Evolutionary conservation across 2,113 vertebrate species (phyloP).

Genomic region (Neodon shergylaensis): DNA sequence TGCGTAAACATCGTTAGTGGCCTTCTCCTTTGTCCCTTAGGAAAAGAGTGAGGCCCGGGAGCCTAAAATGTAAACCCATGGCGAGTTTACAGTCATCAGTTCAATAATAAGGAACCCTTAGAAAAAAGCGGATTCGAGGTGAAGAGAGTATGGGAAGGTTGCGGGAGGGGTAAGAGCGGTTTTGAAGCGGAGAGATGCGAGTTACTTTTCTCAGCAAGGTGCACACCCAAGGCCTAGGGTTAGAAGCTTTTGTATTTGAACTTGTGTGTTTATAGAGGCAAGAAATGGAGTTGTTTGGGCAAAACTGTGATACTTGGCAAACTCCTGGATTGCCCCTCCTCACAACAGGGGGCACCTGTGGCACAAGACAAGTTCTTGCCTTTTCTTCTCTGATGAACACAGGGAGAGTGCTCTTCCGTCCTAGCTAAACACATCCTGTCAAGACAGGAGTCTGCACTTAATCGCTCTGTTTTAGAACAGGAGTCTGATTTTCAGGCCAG

Average conservation of each 20-base stretch:
- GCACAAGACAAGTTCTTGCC: conserved; percentile 61
- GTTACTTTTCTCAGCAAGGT: conserved; percentile 57
- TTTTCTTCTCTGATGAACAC: conserved; percentile 73
- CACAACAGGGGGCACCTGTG: conserved; percentile 63
- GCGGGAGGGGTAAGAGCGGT: background rate
- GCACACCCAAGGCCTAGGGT: background rate
- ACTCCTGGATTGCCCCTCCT: conserved; percentile 28
- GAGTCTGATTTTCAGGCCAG: conserved; percentile 75
- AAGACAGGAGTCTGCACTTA: conserved; percentile 79
- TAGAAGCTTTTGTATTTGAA: background rate
- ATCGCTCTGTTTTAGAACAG: conserved; percentile 54
- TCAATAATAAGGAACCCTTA: conserved; percentile 74
- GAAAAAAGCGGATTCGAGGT: conserved; percentile 52
- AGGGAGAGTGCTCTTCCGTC: conserved; percentile 63
- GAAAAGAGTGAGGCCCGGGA: background rate
- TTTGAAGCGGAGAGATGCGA: conserved; percentile 19
- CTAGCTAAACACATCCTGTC: conserved; percentile 71
- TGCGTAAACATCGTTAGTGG: conserved; percentile 77
- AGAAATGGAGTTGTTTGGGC: conserved; percentile 35
- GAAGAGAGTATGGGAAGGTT: background rate
- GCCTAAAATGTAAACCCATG: background rate
- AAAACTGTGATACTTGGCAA: conserved; percentile 55
- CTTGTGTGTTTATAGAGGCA: conserved; percentile 54
- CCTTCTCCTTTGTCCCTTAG: conserved; percentile 68
- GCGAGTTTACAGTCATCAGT: conserved; percentile 42